Conservation (phyloP, 2,113 vertebrate genomes). For the Neogale vison region DNA sequence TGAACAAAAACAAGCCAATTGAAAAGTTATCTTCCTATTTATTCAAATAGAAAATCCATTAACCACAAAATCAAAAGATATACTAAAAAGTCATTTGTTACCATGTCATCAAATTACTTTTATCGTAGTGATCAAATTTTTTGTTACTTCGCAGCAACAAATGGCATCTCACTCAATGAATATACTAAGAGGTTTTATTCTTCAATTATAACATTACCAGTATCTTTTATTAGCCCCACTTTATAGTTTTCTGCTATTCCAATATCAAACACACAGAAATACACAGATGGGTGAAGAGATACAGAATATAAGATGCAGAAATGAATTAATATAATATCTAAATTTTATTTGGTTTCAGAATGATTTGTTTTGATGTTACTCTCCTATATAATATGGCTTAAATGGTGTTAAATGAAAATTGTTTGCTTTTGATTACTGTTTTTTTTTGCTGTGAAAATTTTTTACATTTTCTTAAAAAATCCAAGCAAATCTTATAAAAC, state of each 20-base stretch:
- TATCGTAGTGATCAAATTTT: background rate
- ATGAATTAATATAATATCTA: background rate
- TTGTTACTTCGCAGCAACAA: background rate
- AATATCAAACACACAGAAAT: background rate
- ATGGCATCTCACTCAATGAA: background rate
- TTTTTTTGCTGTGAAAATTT: too few relatives aligned
- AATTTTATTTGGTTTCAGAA: background rate
- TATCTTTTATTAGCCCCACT: background rate
- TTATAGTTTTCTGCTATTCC: background rate
- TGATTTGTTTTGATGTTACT: background rate
- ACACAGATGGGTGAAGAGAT: background rate
- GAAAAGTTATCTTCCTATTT: background rate
- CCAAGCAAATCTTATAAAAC: background rate
- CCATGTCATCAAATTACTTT: background rate
- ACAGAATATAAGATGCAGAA: background rate
- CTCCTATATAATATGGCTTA: background rate
- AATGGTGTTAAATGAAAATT: background rate
- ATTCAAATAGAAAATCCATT: background rate
- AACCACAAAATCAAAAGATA: background rate
- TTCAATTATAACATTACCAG: background rate
- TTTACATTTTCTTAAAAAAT: background rate
- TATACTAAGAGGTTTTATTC: background rate
- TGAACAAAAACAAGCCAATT: background rate
- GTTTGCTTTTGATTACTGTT: background rate
- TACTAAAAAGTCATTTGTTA: background rate